Evolutionary conservation across 2,113 vertebrate genomes (phyloP).

Genomic region (Caranx melampygus): DNA sequence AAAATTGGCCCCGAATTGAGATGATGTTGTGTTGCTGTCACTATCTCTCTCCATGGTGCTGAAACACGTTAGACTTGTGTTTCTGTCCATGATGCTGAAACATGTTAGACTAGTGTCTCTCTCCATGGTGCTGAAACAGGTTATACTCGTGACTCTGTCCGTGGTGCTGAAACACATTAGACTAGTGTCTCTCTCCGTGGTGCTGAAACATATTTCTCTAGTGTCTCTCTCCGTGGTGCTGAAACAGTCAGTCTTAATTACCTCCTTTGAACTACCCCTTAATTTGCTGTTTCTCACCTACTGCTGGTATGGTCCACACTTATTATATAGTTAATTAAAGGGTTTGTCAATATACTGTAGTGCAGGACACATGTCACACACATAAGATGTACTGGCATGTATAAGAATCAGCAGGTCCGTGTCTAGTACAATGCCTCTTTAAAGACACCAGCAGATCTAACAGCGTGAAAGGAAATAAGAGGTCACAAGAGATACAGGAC

Average conservation of each 20-base stretch:
- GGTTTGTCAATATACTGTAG: neutral
- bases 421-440: neutral
- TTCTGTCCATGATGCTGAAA: no score
- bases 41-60: no score
- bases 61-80: no score
- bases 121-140: neutral
- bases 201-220: neutral
- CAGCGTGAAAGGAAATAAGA: neutral
- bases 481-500: neutral
- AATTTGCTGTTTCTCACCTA: neutral
- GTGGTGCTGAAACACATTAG: neutral
- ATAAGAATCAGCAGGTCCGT: neutral
- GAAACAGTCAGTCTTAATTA: neutral
- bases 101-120: no score
- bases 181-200: neutral
- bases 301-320: neutral
- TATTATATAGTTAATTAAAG: neutral
- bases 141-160: neutral
- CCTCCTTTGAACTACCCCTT: no score
- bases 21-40: neutral
- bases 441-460: neutral
- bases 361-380: neutral
- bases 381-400: neutral
- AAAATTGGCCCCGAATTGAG: neutral
- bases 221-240: slow-evolving; percentile 15